These are phyloP conservation scores for Lasioglossum pauxillum DNA, from an alignment of 2,888 invertebrate species.

Conservation along the genomic window DNA sequence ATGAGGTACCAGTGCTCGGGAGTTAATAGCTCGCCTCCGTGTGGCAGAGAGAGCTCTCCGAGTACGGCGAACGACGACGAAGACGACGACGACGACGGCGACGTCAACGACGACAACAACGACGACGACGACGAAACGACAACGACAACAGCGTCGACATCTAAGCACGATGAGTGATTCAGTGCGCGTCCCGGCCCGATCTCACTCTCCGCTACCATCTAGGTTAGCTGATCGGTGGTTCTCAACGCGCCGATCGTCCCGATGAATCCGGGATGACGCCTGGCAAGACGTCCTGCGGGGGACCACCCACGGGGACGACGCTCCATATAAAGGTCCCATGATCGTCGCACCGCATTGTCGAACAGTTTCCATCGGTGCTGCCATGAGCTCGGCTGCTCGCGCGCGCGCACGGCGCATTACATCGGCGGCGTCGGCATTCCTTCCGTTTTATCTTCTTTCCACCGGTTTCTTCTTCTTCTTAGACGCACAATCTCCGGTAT, in stretches of 20 bases:
- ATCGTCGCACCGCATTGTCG: slow-evolving; percentile 77
- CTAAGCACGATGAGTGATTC: slow-evolving; percentile 81
- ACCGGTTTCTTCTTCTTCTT: slow-evolving; percentile 64
- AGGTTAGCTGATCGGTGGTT: slow-evolving; percentile 71
- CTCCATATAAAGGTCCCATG: slow-evolving; percentile 82
- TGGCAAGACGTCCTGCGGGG: slow-evolving; percentile 76
- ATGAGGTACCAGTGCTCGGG: slow-evolving; percentile 67
- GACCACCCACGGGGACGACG: slow-evolving; percentile 83
- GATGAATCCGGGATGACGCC: slow-evolving; percentile 75
- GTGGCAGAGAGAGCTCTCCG: slow-evolving; percentile 64
- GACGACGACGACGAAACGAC: slow-evolving; percentile 35
- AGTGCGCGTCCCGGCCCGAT: slow-evolving; percentile 79
- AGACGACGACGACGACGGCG: slow-evolving; percentile 27
- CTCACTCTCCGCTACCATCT: slow-evolving; percentile 76
- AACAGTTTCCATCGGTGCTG: slow-evolving; percentile 71
- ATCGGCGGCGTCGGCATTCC: slow-evolving; percentile 69
- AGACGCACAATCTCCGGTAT: slow-evolving; percentile 47
- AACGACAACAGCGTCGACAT: slow-evolving; percentile 48
- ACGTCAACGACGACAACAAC: background rate
- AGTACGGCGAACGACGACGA: slow-evolving; percentile 55
- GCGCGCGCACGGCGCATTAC: slow-evolving; percentile 11
- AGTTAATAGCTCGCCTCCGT: slow-evolving; percentile 80
- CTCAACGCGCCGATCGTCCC: slow-evolving; percentile 68
- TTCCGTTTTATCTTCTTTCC: slow-evolving; percentile 75
- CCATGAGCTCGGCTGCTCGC: background rate